Percentiles rank a stretch among this genome's conserved stretches.
Conservation (phyloP, 1,140 invertebrate genomes). For the Laupala kohalensis region DNA sequence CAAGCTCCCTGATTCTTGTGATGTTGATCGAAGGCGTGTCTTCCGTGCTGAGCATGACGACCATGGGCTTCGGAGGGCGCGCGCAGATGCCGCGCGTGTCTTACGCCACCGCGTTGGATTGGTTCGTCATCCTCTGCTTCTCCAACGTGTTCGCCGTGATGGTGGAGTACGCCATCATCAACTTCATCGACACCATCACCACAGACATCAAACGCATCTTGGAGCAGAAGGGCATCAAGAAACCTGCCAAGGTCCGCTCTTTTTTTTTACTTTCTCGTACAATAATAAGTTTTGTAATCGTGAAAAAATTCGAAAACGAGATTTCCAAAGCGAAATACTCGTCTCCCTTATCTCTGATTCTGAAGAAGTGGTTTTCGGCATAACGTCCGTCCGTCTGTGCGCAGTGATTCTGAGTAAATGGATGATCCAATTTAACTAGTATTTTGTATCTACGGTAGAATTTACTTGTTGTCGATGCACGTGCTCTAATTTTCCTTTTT, state of each 20-base stretch:
- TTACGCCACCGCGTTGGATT: conserved; percentile 45
- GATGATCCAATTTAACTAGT: too few species aligned
- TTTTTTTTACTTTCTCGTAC: too few species aligned
- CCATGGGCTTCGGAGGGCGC: conserved; percentile 41
- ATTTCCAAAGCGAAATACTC: too few species aligned
- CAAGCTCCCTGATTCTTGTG: neutral
- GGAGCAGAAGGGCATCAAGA: conserved; percentile 21
- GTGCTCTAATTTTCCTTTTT: too few species aligned
- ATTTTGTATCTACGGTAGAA: too few species aligned
- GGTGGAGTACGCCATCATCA: conserved; percentile 45
- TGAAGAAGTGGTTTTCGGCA: too few species aligned
- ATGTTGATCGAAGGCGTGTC: conserved; percentile 35
- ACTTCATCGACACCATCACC: conserved; percentile 41
- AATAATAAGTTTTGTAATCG: too few species aligned
- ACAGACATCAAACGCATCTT: conserved; percentile 24
- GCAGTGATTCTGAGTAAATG: too few species aligned
- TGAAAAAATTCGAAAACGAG: too few species aligned
- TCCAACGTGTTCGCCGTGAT: conserved; percentile 44
- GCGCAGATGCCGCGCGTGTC: conserved; percentile 41
- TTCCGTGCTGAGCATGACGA: conserved; percentile 44
- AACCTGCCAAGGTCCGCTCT: conserved; percentile 3
- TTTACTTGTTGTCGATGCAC: too few species aligned
- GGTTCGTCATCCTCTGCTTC: conserved; percentile 45
- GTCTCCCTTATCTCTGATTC: too few species aligned
- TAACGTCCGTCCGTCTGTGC: too few species aligned